Conservation (phyloP, 1,140 invertebrate genomes). For the Drosophila trapezifrons region DNA sequence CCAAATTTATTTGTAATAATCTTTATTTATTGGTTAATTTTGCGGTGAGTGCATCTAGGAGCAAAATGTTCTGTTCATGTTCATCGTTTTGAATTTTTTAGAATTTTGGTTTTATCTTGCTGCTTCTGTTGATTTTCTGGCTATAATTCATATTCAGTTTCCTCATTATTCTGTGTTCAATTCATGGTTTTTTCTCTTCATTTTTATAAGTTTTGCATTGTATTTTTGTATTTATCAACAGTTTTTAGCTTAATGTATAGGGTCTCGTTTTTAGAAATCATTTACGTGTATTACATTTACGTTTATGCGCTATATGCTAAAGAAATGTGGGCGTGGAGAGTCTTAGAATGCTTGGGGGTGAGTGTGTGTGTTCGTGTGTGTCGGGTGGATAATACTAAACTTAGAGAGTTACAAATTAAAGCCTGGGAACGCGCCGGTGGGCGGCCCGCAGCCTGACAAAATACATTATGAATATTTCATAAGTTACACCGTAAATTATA, state of each 20-base stretch:
- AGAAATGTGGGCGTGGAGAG: conserved; percentile 62
- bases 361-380: conserved; percentile 36
- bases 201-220: conserved; percentile 51
- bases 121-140: conserved; percentile 50
- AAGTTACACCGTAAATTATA: conserved; percentile 70
- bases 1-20: conserved; percentile 82
- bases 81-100: conserved; percentile 48
- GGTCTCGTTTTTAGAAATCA: conserved; percentile 64
- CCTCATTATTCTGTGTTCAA: conserved; percentile 8
- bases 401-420: conserved; percentile 64
- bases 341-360: conserved; percentile 49
- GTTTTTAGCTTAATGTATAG: conserved; percentile 50
- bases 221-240: conserved; percentile 72
- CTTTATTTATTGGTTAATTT: conserved; percentile 84
- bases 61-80: conserved; percentile 73
- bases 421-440: conserved; percentile 8
- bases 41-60: conserved; percentile 83
- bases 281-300: conserved; percentile 70
- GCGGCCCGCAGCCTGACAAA: conserved; percentile 34
- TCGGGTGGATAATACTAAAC: conserved; percentile 69
- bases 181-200: conserved; percentile 30
- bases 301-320: conserved; percentile 68
- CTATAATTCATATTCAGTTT: conserved; percentile 41
- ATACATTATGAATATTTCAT: conserved; percentile 64
- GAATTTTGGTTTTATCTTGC: conserved; percentile 64